Base-by-base conservation (phyloP, 2,888 invertebrate genomes). In the Belgica antarctica region DNA sequence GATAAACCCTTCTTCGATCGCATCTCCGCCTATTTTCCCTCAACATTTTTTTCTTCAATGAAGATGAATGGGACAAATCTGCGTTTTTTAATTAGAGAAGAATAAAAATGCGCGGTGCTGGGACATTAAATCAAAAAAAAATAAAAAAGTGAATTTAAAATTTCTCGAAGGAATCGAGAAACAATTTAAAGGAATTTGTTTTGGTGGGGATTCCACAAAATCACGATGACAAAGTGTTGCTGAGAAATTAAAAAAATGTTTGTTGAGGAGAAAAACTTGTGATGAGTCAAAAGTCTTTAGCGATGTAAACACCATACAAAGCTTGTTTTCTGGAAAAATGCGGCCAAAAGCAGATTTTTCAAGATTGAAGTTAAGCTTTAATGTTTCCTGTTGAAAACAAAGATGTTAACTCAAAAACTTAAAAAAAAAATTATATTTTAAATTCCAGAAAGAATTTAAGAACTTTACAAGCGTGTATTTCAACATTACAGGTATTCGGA, bases 41-140 rank as follows among this genome's bases (percentile, higher is more conserved):
- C 19, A 17, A 52, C 34, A 10, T 57, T 57, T 57, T 34, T 19
- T 66, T 19, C 19, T 17, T 34, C 52, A 57, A 68, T 68, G 68
- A 68, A 68, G 68, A 68, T 68, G 68, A 68, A 68, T 68, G 68
- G 34, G 31, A 27, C 17, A 68, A 68, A 68, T 68, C 68, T 68
- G 52, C 27, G 68, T 57, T 68, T 68, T 68, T 68, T 68, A 68
- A 68, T 68, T 68, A 68, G 31, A 25, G 46, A 28, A 62, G 52
- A 52, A 52, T 52, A 8, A 17, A n/a, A 3, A 52, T 52, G 52
- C 52, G 22, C 22, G 5, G 19, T 41, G 41, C 41, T 41, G 52
- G 3, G 52, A 52, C 52, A 52, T 52, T 52, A 52, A 52, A 52
- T 52, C 52, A 52, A 52, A 52, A 52, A 52, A 22, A 22, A 19